Base-by-base conservation (phyloP, 2,797 vertebrate genomes). In the Pachyuromys duprasi region DNA sequence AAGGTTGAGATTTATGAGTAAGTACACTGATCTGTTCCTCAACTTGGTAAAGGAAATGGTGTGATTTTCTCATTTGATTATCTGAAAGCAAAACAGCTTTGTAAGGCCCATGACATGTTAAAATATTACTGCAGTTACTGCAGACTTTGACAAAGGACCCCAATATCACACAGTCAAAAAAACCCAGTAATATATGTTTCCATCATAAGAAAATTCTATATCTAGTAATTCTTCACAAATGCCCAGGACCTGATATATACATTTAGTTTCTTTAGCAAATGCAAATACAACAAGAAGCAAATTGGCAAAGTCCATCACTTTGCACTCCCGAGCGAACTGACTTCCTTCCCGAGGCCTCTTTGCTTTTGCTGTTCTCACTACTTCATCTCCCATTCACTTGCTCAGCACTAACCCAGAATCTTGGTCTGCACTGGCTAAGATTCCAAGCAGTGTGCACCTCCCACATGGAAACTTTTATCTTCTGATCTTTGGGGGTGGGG, bases 151-250 rank as follows among this genome's bases (percentile, higher is more conserved):
- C 28, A 67, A 95, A 95, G 20, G 39, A 89, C 20, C 17, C 45
- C 57, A 57, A n/a, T 33, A 74, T 4, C 20, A 9, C 15, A 3
- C 0, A 18, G 33, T 63, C 60, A 94, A 89, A 69, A 13, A 49
- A 94, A 93, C 93, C 4, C 42, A 60, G 26, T 33, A 70, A 3
- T 26, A 33, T 17, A n/a, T 14, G 33, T 45, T 49, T 93, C 81
- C 39, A 55, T 60, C 33, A 90, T 8, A 36, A 75, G 80, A 18
- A 82, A 31, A 75, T 65, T 28, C 78, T 49, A 49, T 49, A 49
- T 91, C 79, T 75, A 74, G 22, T 53, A 65, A 94, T 83, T 75
- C 55, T 15, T 75, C 70, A 18, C 60, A 95, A 91, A 90, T 88
- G 72, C 15, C 33, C 24, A 83, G 45, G 15, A 86, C 3, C 13